Percentiles rank a stretch among this genome's conserved stretches.
Evolutionary conservation across 2,113 vertebrate genomes (phyloP).

Genomic region (Sylvia atricapilla): DNA sequence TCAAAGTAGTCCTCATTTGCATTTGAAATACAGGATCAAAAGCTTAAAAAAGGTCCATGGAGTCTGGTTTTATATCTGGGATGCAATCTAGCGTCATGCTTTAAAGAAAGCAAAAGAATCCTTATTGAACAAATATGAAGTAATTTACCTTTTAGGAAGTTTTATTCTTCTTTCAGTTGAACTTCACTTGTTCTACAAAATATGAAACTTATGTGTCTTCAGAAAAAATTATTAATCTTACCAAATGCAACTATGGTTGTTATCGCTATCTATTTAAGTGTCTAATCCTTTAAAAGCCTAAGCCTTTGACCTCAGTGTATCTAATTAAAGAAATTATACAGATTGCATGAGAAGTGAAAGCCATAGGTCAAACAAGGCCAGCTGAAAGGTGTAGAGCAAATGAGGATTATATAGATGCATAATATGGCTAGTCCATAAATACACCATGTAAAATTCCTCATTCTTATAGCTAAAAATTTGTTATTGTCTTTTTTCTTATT

Average conservation of each 20-base stretch:
- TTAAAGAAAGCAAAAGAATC: neutral
- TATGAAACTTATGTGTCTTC: neutral
- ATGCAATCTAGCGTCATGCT: neutral
- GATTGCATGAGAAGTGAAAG: neutral
- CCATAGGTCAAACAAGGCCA: neutral
- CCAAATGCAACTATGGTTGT: neutral
- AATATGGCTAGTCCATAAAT: neutral
- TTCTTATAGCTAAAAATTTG: neutral
- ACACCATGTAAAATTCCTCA: neutral
- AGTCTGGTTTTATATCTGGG: neutral
- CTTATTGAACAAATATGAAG: neutral
- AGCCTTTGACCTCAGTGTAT: neutral
- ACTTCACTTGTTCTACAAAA: neutral
- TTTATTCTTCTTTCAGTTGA: constrained; percentile 6
- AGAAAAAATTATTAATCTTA: constrained; percentile 6
- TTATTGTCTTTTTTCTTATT: neutral
- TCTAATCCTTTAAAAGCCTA: constrained; percentile 40
- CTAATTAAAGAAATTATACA: constrained; percentile 42
- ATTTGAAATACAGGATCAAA: neutral
- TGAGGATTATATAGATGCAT: neutral
- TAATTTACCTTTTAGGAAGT: neutral
- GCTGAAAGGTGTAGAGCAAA: neutral
- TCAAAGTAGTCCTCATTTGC: neutral
- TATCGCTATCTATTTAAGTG: neutral
- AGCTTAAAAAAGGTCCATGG: neutral